Base-by-base conservation (phyloP, 2,888 invertebrate species). In the Julus scanicus region DNA sequence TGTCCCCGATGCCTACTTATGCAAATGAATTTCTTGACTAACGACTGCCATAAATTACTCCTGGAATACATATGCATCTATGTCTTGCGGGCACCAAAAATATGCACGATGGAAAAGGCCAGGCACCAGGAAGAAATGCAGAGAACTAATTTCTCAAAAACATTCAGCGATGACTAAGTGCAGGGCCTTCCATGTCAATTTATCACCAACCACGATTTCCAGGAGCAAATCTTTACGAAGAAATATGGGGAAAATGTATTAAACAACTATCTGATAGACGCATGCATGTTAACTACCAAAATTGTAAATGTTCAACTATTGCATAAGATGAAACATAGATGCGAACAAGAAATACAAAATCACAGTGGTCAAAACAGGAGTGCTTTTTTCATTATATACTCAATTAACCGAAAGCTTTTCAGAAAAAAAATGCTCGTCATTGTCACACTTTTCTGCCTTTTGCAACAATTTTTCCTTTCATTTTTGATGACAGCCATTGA, bases 401-500 rank as follows among this genome's bases (percentile, higher is more conserved):
- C 84, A 84, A 84, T 84, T 84, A 84, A 11, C 40, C 48, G 40
- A 20, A 84, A 48, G 40, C 40, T 20, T 49, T 6, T 86, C 44
- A 13, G 48, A 13, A 29, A 53, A 53, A 86, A 86, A 86, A 29
- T 86, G 86, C 53, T 86, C 49, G 15, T 86, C 57, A 53, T 86
- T 86, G 53, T 53, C 37, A 29, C n/a, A 86, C 39, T 20, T 86
- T 86, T 37, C 53, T 71, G 71, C 71, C 29, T 71, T 71, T 71
- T 29, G 84, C 84, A 3, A 84, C 40, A 39, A 71, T 71, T 71
- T 48, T 85, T 85, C 49, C 86, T 57, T 53, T 86, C 86, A 86
- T 49, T 86, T 86, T 86, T 53, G 49, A 13, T 86, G 53, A 86
- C 86, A 86, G 44, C 57, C n/a, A 39, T n/a, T 86, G 86, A 86